Evolutionary conservation across 2,888 invertebrate species (phyloP).

Genomic region (Timandra comae): DNA sequence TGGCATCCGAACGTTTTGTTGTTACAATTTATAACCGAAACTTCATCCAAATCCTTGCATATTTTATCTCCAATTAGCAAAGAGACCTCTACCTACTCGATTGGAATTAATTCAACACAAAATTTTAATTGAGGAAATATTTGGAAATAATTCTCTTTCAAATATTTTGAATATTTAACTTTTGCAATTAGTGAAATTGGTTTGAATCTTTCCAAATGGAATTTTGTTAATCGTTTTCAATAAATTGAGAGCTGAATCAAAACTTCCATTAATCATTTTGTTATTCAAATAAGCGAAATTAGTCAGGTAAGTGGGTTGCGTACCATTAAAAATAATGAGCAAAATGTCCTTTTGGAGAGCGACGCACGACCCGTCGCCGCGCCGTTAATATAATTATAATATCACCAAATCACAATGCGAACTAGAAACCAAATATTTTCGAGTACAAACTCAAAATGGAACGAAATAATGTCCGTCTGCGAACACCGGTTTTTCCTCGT

Average conservation of each 20-base stretch:
- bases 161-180: conserved; percentile 27
- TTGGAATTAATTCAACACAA: conserved; percentile 27
- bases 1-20: too few species aligned
- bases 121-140: conserved; percentile 22
- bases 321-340: conserved; percentile 24
- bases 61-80: conserved; percentile 22
- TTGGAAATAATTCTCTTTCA: conserved; percentile 25
- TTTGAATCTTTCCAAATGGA: conserved; percentile 25
- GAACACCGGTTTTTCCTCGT: conserved; percentile 11
- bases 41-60: conserved; percentile 15
- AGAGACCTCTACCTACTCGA: conserved; percentile 23
- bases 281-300: conserved; percentile 16
- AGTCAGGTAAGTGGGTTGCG: conserved; percentile 17
- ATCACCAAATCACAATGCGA: conserved; percentile 8
- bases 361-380: conserved; percentile 3
- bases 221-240: conserved; percentile 30
- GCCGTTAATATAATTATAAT: conserved; percentile 8
- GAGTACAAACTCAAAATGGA: conserved; percentile 9
- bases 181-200: conserved; percentile 31
- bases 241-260: conserved; percentile 26
- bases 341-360: conserved; percentile 12
- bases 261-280: conserved; percentile 25
- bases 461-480: conserved; percentile 10
- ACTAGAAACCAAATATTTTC: conserved; percentile 7
- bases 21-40: too few species aligned